Base-by-base conservation (phyloP, 2,797 vertebrate genomes). In the Hoplostethus atlanticus region DNA sequence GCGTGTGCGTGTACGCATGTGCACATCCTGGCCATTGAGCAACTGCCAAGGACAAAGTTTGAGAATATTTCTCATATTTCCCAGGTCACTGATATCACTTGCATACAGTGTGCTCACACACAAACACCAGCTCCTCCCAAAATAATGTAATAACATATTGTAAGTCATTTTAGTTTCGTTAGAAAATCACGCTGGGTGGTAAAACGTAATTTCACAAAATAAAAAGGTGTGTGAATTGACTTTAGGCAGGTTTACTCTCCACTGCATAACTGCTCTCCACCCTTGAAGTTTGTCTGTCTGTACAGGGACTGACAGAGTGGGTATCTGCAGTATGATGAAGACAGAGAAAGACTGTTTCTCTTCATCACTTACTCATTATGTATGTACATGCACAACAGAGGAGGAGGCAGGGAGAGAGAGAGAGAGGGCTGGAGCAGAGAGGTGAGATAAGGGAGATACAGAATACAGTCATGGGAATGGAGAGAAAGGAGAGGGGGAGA, bases 301-400 rank as follows among this genome's bases (percentile, higher is more conserved):
- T 63, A 17, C 61, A 47, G 13, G 34, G 25, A 64, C 60, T 4
- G 11, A 76, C 1, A 13, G 17, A 65, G 62, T 28, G 50, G 68
- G 6, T 68, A 46, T 30, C 44, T 65, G 38, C 13, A 51, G 56
- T 21, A 53, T 3, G 51, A 68, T 44, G 58, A 66, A 46, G 47
- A 52, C 28, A 8, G 21, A 63, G 17, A 71, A n/a, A 46, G 47
- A 44, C 9, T 12, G 7, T 0, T 28, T 62, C 77, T 80, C 21
- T 56, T 84, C 81, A 64, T 54, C 73, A 72, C 73, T 8, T 57
- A 40, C 46, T 81, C 53, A 80, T 86, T 21, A 21, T 21, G 13
- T 21, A 21, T 21, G 13, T 31, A 3, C 6, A 16, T 52, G 48
- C 25, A 46, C 46, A 9, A 53, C 51, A 54, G 47, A 62, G 56